Base-by-base conservation (phyloP, 2,113 vertebrate species). In the Daboia siamensis region DNA sequence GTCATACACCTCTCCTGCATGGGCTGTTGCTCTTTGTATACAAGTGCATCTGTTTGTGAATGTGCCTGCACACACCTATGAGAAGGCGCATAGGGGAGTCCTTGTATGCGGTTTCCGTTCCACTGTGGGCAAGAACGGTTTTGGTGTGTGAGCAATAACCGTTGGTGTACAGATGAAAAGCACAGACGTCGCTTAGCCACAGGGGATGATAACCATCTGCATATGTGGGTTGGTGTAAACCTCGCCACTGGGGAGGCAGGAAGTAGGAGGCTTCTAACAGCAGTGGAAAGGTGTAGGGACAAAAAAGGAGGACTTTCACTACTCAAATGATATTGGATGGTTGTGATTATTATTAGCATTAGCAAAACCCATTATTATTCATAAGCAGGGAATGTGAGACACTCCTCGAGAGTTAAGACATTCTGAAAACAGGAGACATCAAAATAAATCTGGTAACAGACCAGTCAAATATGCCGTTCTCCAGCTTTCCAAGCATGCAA, bases 91-190 rank as follows among this genome's bases (percentile, higher is more conserved):
- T 48, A 90, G 46, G 56, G 29, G 88, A 90, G 55, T 54, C 88
- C 80, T 90, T 89, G 87, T 52, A n/a, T 91, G 93, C 44, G 93
- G 90, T 93, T 93, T 93, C 93, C 55, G 55, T 88, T 89, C 54
- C 29, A 85, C 87, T 85, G 86, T 39, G 86, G 61, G 90, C 86
- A 90, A 39, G 44, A 91, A 88, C 86, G 29, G 92, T 93, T 59
- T 54, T 33, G 86, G 54, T 93, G 23, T 64, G 61, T 84, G 64
- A 89, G 55, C 64, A 91, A 74, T 59, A 93, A 85, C 93, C 29
- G 54, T 93, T 80, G 80, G 86, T 39, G 55, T 88, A 46, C 23
- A 57, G 93, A 85, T 51, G 64, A 91, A 89, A 91, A 84, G 90
- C 54, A 89, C 61, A 93, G 90, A 91, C 90, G 59, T 91, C 29